Percentiles rank a stretch among this genome's conserved stretches.
phyloP scores from a whole-genome alignment of 2,888 invertebrate species.

The Orthosia gracilis region DNA sequence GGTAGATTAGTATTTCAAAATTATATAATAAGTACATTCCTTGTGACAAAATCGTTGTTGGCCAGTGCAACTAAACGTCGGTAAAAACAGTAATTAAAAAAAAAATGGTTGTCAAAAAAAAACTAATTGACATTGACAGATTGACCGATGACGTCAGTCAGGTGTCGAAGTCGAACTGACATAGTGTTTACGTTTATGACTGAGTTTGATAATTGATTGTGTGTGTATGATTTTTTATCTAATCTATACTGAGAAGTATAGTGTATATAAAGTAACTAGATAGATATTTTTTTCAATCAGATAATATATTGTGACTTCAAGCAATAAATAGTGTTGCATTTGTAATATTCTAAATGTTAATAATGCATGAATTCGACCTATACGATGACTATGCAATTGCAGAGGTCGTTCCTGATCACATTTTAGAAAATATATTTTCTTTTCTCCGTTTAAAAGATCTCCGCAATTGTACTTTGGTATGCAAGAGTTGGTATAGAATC shows the following conservation, averaged over 20 bases:
- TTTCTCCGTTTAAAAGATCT: constrained; percentile 97
- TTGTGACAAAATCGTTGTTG: too few species aligned
- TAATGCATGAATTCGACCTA: constrained; percentile 73
- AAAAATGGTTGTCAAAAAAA: not conserved
- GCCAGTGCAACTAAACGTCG: too few species aligned
- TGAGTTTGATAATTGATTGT: not conserved
- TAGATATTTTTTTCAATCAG: constrained; percentile 8
- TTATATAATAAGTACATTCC: too few species aligned
- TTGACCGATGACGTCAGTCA: constrained; percentile 25
- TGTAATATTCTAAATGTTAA: constrained; percentile 49
- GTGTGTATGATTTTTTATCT: not conserved
- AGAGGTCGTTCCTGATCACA: constrained; percentile 94
- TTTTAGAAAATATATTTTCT: constrained; percentile 97
- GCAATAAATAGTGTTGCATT: constrained; percentile 29
- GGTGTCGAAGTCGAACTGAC: constrained; percentile 14
- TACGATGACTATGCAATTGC: constrained; percentile 91
- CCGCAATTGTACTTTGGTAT: constrained; percentile 97
- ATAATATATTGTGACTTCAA: constrained; percentile 23
- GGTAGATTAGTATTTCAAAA: too few species aligned
- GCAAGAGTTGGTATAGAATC: constrained; percentile 97
- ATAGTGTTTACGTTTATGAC: constrained; percentile 34
- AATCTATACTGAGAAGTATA: not conserved
- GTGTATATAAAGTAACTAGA: not conserved
- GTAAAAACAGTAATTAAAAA: too few species aligned
- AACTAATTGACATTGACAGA: constrained; percentile 30